Percentiles rank a stretch among this genome's conserved stretches.
These are phyloP conservation scores for Diceros bicornis DNA, from an alignment of 2,797 vertebrate genomes.

Conservation along the genomic window DNA sequence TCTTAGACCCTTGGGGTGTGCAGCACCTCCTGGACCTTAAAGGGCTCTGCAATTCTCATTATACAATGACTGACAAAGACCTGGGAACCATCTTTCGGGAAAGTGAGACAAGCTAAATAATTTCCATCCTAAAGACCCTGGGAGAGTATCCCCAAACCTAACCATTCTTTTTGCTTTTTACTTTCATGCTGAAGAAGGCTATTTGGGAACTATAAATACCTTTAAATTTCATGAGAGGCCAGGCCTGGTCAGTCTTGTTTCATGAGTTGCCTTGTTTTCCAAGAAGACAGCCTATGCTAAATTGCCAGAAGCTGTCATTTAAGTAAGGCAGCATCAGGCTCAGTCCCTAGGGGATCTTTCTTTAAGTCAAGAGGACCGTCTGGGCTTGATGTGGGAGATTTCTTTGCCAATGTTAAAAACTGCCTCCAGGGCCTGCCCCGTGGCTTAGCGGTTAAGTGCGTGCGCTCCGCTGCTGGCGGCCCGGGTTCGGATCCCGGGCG, in stretches of 20 bases:
- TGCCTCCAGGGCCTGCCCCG: too few relatives aligned
- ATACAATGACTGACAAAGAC: not conserved
- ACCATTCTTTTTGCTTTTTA: not conserved
- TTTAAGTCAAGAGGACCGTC: not conserved
- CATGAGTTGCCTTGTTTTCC: not conserved
- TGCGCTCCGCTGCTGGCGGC: too few relatives aligned
- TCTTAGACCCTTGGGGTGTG: not conserved
- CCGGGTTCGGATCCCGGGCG: too few relatives aligned
- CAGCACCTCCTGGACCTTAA: not conserved
- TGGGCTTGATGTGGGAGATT: not conserved
- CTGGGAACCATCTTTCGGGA: not conserved
- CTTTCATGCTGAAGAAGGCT: not conserved
- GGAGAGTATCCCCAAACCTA: not conserved
- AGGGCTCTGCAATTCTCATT: not conserved
- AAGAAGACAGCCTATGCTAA: not conserved
- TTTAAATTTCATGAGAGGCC: not conserved
- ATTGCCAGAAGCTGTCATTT: not conserved
- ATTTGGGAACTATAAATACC: not conserved
- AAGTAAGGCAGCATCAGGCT: not conserved
- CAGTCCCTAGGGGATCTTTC: not conserved
- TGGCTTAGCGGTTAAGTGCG: too few relatives aligned
- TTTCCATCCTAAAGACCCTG: not conserved
- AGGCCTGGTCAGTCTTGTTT: not conserved
- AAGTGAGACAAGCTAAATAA: not conserved
- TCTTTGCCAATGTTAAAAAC: constrained; percentile 33